A percentile compares a stretch with the other conserved stretches of the same genome.
These are phyloP conservation scores for Heliothis peltigera DNA, from an alignment of 2,888 invertebrate genomes.

Conservation along the genomic window DNA sequence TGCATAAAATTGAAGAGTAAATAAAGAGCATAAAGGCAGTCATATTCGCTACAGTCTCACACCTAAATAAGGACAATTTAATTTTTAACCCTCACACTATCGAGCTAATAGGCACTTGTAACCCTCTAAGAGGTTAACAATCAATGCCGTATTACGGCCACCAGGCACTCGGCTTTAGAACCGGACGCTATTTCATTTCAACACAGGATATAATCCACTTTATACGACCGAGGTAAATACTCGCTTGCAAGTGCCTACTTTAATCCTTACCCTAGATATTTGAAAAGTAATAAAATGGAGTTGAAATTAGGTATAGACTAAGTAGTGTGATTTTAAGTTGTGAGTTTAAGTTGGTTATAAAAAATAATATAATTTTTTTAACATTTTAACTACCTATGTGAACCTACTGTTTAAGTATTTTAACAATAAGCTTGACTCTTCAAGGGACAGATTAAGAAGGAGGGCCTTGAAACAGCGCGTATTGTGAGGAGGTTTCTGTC, in stretches of 20 bases:
- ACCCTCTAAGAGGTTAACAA: conserved; percentile 23
- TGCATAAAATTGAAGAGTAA: too few species aligned
- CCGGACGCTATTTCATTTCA: conserved; percentile 39
- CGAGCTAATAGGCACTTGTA: conserved; percentile 5
- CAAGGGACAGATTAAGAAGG: too few species aligned
- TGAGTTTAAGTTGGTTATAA: too few species aligned
- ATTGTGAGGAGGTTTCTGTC: too few species aligned
- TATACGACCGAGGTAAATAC: conserved; percentile 10
- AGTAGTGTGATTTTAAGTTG: neutral
- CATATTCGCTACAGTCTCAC: too few species aligned
- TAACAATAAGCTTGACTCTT: too few species aligned
- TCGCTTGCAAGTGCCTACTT: neutral
- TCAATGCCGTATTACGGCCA: conserved; percentile 45
- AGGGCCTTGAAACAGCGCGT: too few species aligned
- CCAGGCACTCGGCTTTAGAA: conserved; percentile 12
- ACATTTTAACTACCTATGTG: too few species aligned
- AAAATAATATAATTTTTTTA: too few species aligned
- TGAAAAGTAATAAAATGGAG: neutral
- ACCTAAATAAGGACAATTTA: neutral
- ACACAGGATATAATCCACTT: conserved; percentile 24
- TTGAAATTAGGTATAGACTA: neutral
- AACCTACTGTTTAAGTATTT: too few species aligned
- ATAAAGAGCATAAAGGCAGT: too few species aligned
- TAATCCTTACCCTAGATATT: conserved; percentile 18
- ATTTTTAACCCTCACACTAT: conserved; percentile 10